phyloP scores from a whole-genome alignment of 2,888 invertebrate species.

The Julus scandinavius region DNA sequence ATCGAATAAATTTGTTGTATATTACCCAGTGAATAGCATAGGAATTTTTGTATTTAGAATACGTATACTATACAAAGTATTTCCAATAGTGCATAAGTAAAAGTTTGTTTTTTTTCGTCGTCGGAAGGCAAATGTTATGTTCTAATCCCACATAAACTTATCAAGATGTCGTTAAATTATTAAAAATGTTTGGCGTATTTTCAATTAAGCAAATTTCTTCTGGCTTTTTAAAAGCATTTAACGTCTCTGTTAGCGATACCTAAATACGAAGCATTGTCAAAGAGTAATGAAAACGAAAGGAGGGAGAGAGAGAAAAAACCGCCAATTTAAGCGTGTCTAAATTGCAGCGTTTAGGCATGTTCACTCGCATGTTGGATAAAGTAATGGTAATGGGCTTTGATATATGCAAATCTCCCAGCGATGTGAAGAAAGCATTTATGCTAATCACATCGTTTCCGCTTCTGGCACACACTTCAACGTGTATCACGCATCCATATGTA shows the following conservation, averaged over 20 bases:
- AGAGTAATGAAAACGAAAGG: neutral
- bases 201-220: neutral
- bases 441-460: slow-evolving; percentile 39
- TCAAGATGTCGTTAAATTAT: neutral
- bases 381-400: slow-evolving; percentile 42
- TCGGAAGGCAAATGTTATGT: neutral
- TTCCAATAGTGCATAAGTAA: too few relatives aligned
- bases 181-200: slow-evolving; percentile 12
- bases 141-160: neutral
- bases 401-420: slow-evolving; percentile 42
- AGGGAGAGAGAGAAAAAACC: neutral
- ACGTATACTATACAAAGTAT: too few relatives aligned
- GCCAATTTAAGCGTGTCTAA: slow-evolving; percentile 39
- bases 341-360: slow-evolving; percentile 42
- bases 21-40: too few relatives aligned
- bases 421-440: slow-evolving; percentile 42
- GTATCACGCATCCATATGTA: slow-evolving; percentile 34
- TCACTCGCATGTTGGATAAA: slow-evolving; percentile 42
- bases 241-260: slow-evolving; percentile 31
- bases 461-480: slow-evolving; percentile 37
- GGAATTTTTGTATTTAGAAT: too few relatives aligned
- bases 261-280: slow-evolving; percentile 5
- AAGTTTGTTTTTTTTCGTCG: neutral
- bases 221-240: slow-evolving; percentile 12
- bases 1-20: too few relatives aligned